phyloP scores from a whole-genome alignment of 2,113 vertebrate genomes.

The Syrmaticus mikado region DNA sequence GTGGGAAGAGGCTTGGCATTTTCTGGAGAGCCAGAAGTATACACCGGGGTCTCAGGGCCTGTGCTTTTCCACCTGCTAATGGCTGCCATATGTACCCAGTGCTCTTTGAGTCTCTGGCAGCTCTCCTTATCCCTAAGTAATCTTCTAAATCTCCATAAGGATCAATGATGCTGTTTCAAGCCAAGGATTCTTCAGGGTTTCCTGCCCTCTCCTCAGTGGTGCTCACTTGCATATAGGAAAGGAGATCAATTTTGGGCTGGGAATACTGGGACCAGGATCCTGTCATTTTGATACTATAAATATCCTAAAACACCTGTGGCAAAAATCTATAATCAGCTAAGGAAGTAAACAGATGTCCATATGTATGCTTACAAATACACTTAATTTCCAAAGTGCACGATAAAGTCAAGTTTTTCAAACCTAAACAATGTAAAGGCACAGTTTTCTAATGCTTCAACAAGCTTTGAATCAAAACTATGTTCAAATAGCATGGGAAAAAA shows the following conservation, averaged over 20 bases:
- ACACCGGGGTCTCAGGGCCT: background rate
- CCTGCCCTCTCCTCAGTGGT: background rate
- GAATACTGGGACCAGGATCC: background rate
- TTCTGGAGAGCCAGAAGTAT: background rate
- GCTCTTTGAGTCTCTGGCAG: background rate
- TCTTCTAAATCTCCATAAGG: background rate
- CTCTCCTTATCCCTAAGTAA: background rate
- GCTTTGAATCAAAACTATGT: background rate
- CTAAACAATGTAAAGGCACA: background rate
- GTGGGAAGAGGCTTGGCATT: background rate
- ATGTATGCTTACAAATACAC: background rate
- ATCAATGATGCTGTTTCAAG: background rate
- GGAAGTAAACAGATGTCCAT: background rate
- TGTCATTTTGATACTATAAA: background rate
- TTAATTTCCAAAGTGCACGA: background rate
- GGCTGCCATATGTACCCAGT: background rate
- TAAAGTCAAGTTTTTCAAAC: background rate
- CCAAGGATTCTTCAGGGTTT: background rate
- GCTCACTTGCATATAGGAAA: background rate
- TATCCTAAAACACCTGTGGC: background rate
- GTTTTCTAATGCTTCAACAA: background rate
- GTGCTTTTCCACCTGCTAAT: background rate
- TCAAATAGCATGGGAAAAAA: background rate
- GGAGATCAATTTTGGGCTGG: background rate
- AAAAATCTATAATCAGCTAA: background rate